Percentiles rank a stretch among this genome's conserved stretches.
phyloP scores from a whole-genome alignment of 2,113 vertebrate species.

The Clarias macrocephalus region DNA sequence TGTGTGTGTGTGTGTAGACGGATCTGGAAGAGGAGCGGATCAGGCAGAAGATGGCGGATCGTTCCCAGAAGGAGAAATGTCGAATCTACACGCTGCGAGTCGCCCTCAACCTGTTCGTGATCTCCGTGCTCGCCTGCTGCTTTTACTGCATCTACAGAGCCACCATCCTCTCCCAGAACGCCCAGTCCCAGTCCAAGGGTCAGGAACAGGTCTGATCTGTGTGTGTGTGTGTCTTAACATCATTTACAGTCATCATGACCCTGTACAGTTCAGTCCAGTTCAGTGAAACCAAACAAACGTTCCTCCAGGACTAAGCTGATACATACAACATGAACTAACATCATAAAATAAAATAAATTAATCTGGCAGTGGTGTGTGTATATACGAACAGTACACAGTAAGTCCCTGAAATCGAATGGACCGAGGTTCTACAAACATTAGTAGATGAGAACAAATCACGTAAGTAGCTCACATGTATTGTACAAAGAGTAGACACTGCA shows the following conservation, averaged over 20 bases:
- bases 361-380: too few species aligned
- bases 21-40: slow-evolving; percentile 90
- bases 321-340: too few species aligned
- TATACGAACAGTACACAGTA: too few species aligned
- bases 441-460: too few species aligned
- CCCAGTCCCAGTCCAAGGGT: background rate
- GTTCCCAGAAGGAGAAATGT: slow-evolving; percentile 78
- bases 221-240: background rate
- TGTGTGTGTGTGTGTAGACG: slow-evolving; percentile 68
- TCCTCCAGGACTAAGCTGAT: too few species aligned
- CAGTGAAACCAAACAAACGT: too few species aligned
- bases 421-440: too few species aligned
- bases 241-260: background rate
- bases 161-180: slow-evolving; percentile 83
- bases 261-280: too few species aligned
- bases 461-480: background rate
- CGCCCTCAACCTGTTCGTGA: slow-evolving; percentile 82
- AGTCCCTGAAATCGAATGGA: too few species aligned
- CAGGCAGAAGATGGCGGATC: slow-evolving; percentile 83
- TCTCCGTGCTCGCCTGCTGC: slow-evolving; percentile 78
- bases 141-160: slow-evolving; percentile 91
- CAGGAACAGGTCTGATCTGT: slow-evolving; percentile 43
- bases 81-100: slow-evolving; percentile 83
- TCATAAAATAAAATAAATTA: too few species aligned
- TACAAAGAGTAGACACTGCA: too few species aligned